phyloP scores from a whole-genome alignment of 1,140 invertebrate genomes.

The Eufriesea mexicana region DNA sequence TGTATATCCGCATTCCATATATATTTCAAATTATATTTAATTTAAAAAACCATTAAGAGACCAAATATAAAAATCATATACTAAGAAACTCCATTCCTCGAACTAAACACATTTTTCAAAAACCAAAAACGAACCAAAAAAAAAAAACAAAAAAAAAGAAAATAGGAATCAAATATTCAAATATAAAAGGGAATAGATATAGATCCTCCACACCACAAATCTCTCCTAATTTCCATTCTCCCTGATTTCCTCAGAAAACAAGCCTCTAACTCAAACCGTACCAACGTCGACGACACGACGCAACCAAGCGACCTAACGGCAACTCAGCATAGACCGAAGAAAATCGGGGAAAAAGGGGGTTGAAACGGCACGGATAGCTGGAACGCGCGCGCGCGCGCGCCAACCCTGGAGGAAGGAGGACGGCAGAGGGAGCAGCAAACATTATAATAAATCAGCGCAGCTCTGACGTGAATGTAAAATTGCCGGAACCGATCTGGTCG shows the following conservation, averaged over 20 bases:
- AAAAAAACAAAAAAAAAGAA: too few relatives aligned
- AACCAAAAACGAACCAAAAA: too few relatives aligned
- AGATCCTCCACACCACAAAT: too few relatives aligned
- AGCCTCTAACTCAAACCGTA: neutral
- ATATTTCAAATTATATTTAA: too few relatives aligned
- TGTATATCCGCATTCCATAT: too few relatives aligned
- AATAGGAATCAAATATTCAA: too few relatives aligned
- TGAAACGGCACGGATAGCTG: neutral
- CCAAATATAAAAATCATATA: too few relatives aligned
- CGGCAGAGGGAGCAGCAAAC: conserved; percentile 69
- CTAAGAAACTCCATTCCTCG: too few relatives aligned
- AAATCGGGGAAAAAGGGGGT: conserved; percentile 4
- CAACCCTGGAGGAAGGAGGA: conserved; percentile 18
- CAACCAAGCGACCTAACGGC: neutral
- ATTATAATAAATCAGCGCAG: conserved; percentile 80
- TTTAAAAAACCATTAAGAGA: too few relatives aligned
- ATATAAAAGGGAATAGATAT: too few relatives aligned
- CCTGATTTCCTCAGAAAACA: neutral
- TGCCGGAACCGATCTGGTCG: conserved; percentile 81
- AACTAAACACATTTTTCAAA: too few relatives aligned
- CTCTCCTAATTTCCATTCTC: neutral
- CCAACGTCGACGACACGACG: neutral
- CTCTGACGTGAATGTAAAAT: conserved; percentile 80
- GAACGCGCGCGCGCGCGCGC: neutral
- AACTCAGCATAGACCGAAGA: neutral